phyloP scores from a whole-genome alignment of 1,140 invertebrate genomes.

The Pinna nobilis region DNA sequence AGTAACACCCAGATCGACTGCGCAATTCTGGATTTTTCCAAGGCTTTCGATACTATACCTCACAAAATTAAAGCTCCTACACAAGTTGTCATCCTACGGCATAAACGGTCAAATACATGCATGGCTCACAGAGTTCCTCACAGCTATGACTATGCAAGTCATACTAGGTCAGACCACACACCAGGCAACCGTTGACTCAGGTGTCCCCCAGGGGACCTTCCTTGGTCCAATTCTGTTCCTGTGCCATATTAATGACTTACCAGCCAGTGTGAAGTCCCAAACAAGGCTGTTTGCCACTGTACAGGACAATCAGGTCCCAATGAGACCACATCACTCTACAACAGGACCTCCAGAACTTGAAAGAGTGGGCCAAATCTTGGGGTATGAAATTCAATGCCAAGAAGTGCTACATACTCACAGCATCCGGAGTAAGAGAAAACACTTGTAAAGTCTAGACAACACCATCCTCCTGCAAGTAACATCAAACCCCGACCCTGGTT shows the following conservation, averaged over 20 bases:
- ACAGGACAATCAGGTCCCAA: slow-evolving; percentile 22
- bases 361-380: slow-evolving; percentile 34
- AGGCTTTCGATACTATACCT: too few species aligned
- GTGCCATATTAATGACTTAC: slow-evolving; percentile 41
- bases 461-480: slow-evolving; percentile 31
- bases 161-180: background rate
- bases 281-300: slow-evolving; percentile 37
- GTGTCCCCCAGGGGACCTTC: slow-evolving; percentile 26
- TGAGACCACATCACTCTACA: slow-evolving; percentile 35
- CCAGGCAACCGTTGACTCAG: slow-evolving; percentile 18
- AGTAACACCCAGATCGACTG: too few species aligned
- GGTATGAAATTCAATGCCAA: slow-evolving; percentile 46
- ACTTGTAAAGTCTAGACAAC: slow-evolving; percentile 33
- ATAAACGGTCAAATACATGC: slow-evolving; percentile 19
- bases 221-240: slow-evolving; percentile 31
- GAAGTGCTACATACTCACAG: slow-evolving; percentile 41
- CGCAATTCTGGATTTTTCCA: too few species aligned
- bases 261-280: slow-evolving; percentile 24
- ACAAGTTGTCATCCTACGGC: slow-evolving; percentile 33
- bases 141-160: background rate
- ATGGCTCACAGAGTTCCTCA: slow-evolving; percentile 27
- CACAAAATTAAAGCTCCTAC: too few species aligned
- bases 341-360: slow-evolving; percentile 31
- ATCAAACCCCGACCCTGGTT: slow-evolving; percentile 34
- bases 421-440: slow-evolving; percentile 19